Evolutionary conservation across 2,888 invertebrate genomes (phyloP), one percentile per base, ranked within the genome.

Genomic region (Parnassius apollo): DNA sequence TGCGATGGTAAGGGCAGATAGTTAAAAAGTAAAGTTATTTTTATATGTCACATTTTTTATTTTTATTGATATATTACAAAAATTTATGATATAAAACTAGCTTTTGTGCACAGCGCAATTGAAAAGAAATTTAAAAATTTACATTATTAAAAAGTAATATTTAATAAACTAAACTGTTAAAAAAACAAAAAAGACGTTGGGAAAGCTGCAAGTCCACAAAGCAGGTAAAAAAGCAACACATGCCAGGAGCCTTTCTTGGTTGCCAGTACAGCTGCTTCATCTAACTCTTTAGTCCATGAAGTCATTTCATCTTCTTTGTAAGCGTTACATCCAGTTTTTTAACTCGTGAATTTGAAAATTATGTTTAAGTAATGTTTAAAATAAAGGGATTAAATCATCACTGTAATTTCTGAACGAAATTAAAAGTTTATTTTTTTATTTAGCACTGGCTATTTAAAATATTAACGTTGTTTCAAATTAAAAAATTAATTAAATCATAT

Each of bases 151-250:
- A 1, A 7, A 35, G 7, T 35, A 7, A 35, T 35, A 7, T 35
- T 35, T 7, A 4, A 3, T 44, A 44, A 12, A 18, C 13, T 53
- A 75, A 94, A 94, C 91, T 94, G 94, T 49, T 94, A 94, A 75
- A 95, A 94, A 9, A 94, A 94, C 63, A 94, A 86, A 72, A 94
- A 95, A 0, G 94, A 94, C 3, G 94, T 94, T 0, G 95, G 94
- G 67, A 95, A 85, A 10, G 94, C 93, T 0, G 94, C 94, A 18
- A 94, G 86, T 64, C 93, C 93, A 76, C 95, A 94, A 42, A 95
- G 85, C 62, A 95, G 78, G 72, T 94, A 93, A 76, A 94, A 94
- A 70, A 94, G 87, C 64, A 94, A 77, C 62, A 93, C 88, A 75
- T 95, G 95, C 87, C 94, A 95, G 67, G 88, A 84, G 18, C 95